A percentile compares a stretch with the other conserved stretches of the same genome.
phyloP scores from a whole-genome alignment of 2,888 invertebrate species.

The Mythimna vitellina region DNA sequence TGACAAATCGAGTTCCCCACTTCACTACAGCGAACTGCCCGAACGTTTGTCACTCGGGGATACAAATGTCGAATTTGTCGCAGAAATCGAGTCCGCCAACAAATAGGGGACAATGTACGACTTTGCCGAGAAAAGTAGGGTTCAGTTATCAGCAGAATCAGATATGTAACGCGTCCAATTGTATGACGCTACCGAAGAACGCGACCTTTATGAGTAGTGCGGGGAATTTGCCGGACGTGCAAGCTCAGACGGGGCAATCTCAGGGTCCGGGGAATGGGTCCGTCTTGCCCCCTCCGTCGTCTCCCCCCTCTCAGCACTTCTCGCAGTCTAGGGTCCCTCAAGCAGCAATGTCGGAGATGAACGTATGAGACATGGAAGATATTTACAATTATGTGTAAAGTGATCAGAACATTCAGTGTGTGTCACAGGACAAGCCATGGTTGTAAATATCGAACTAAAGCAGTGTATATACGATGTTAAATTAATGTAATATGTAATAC shows the following conservation, averaged over 20 bases:
- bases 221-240: conserved; percentile 87
- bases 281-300: conserved; percentile 78
- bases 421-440: conserved; percentile 82
- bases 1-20: conserved; percentile 88
- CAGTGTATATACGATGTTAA: conserved; percentile 74
- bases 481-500: conserved; percentile 72
- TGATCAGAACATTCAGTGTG: conserved; percentile 73
- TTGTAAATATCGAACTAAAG: conserved; percentile 86
- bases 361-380: conserved; percentile 94
- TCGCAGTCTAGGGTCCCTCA: conserved; percentile 92
- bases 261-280: conserved; percentile 85
- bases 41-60: conserved; percentile 91
- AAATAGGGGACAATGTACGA: conserved; percentile 86
- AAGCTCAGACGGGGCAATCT: conserved; percentile 86
- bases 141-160: conserved; percentile 87
- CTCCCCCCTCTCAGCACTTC: conserved; percentile 84
- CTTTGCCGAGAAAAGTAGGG: conserved; percentile 87
- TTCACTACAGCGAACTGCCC: conserved; percentile 88
- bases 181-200: conserved; percentile 92
- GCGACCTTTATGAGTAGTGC: conserved; percentile 87
- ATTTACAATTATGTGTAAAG: conserved; percentile 91
- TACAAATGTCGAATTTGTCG: conserved; percentile 89
- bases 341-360: conserved; percentile 97
- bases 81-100: conserved; percentile 86
- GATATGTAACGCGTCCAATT: conserved; percentile 86